phyloP scores from a whole-genome alignment of 2,113 vertebrate genomes.

The Planiliza haematocheilus region DNA sequence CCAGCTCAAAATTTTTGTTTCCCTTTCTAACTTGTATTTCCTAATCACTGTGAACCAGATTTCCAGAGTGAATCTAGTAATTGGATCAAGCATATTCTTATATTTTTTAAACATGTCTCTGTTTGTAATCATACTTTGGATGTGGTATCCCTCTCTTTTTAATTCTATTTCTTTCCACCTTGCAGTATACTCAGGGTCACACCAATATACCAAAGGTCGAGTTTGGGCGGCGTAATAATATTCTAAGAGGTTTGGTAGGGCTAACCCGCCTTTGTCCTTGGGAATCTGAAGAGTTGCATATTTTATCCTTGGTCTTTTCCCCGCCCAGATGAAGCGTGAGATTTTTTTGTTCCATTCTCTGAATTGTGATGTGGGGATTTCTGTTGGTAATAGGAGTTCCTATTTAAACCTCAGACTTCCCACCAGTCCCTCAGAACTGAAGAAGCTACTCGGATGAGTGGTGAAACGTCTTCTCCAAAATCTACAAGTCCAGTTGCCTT shows the following conservation, averaged over 20 bases:
- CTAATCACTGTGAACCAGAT: neutral
- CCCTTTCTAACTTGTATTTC: neutral
- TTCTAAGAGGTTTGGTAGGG: neutral
- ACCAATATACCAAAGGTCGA: neutral
- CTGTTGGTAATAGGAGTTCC: no score
- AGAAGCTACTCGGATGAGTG: no score
- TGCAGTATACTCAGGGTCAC: neutral
- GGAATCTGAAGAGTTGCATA: neutral
- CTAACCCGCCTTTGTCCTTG: neutral
- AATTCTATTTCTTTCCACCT: neutral
- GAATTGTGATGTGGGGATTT: no score
- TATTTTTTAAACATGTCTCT: neutral
- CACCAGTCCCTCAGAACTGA: no score
- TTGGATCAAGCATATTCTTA: neutral
- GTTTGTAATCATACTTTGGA: neutral
- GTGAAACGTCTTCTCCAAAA: no score
- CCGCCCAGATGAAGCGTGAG: no score
- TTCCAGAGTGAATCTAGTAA: neutral
- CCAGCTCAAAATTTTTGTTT: no score
- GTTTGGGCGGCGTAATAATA: neutral
- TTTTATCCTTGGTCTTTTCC: no score
- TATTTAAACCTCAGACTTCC: no score
- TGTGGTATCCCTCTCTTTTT: neutral
- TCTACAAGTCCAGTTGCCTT: no score
- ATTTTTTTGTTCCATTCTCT: no score